Base-by-base conservation (phyloP, 2,888 invertebrate species). In the Sinotaia quadrata region DNA sequence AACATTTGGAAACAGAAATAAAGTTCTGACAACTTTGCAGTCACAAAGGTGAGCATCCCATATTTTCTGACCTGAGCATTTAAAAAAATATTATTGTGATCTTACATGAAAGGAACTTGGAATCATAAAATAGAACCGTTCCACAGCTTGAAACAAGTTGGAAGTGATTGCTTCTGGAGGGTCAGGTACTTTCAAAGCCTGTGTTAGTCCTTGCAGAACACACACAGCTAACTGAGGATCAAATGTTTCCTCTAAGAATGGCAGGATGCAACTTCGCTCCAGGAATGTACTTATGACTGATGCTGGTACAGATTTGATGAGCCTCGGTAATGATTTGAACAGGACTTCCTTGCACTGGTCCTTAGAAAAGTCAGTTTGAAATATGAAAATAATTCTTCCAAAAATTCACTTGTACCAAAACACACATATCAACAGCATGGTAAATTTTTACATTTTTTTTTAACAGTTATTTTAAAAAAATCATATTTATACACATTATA, bases 141-240 rank as follows among this genome's bases (percentile, higher is more conserved):
- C 76, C 24, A 78, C 67, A 10, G 78, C 62, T 33, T 78, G 68
- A 61, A 78, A 76, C 52, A 86, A 68, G 36, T 83, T 47, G 15
- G 69, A 51, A 4, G 80, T 76, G 7, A 84, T 81, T 29, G 82
- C 73, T 63, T 81, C 80, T 5, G 86, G 85, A 7, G 84, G 85
- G 67, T 85, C 84, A 8, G 71, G 67, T 2, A 85, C 77, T 44
- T 68, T 59, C 56, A 86, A 75, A n/a, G 85, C 81, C 52, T 69
- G 72, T 61, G 73, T 67, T 34, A 85, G 73, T 37, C 85, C 85
- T 36, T 66, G 68, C 41, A 85, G 68, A 2, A 78, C 65, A 52
- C 62, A 34, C 33, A 67, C 33, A 10, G 66, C 67, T 21, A 67
- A 36, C 1, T 34, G 29, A 4, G 18, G 41, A n/a, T 68, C 60